Percentiles rank a stretch among this genome's conserved stretches.
Conservation (phyloP, 2,113 vertebrate species). For the Xerus inauris region DNA sequence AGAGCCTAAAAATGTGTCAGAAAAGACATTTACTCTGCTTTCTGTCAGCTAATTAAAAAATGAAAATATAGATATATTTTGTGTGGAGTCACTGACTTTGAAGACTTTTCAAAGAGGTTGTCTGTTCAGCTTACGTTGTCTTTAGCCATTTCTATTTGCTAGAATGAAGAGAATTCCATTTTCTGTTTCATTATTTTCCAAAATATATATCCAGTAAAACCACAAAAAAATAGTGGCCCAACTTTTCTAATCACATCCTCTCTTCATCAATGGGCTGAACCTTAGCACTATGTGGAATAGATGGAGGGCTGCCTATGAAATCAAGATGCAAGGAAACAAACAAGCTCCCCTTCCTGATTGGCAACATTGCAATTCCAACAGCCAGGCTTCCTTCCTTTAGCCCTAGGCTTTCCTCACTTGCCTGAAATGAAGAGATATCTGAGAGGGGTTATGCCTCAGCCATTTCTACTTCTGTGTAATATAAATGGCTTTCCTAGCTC, state of each 20-base stretch:
- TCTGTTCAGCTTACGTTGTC: constrained; percentile 57
- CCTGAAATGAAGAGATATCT: constrained; percentile 2
- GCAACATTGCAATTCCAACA: background rate
- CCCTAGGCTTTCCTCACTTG: background rate
- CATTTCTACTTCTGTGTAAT: background rate
- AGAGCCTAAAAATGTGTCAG: constrained; percentile 49
- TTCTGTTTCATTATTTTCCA: constrained; percentile 32
- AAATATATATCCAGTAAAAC: constrained; percentile 12
- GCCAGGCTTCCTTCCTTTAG: constrained; percentile 34
- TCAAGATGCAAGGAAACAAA: background rate
- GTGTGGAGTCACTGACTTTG: constrained; percentile 44
- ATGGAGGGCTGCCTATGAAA: background rate
- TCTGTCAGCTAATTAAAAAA: constrained; percentile 58
- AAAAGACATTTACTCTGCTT: constrained; percentile 51
- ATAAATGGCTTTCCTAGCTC: background rate
- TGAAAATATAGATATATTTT: constrained; percentile 56
- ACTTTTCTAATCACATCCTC: constrained; percentile 16
- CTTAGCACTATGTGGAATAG: background rate
- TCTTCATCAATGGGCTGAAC: background rate
- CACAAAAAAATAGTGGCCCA: background rate
- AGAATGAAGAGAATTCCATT: constrained; percentile 33
- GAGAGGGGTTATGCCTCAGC: background rate
- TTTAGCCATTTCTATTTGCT: constrained; percentile 58
- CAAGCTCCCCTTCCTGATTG: background rate
- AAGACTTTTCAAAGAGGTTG: constrained; percentile 33